Evolutionary conservation across 2,888 invertebrate species (phyloP).

Genomic region (Ramazzottius varieornatus): DNA sequence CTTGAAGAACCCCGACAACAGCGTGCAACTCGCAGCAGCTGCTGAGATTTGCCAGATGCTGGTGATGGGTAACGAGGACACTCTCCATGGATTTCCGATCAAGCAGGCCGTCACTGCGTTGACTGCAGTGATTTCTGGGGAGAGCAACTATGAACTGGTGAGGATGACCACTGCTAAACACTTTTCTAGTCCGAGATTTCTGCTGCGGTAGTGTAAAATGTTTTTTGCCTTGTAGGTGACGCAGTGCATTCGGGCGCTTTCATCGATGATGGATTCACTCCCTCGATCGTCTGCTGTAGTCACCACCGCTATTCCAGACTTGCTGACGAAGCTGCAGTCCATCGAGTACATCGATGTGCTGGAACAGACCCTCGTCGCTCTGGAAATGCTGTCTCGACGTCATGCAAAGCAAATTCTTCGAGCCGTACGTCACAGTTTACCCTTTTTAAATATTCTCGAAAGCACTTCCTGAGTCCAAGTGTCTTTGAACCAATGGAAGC

Average conservation of each 20-base stretch:
- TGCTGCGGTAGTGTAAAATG: no score
- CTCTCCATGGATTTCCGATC: slow-evolving; percentile 86
- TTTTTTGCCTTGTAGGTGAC: slow-evolving; percentile 44
- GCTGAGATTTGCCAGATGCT: slow-evolving; percentile 95
- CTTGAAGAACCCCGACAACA: slow-evolving; percentile 74
- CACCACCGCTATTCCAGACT: slow-evolving; percentile 83
- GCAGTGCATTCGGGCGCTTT: slow-evolving; percentile 85
- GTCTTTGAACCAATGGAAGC: no score
- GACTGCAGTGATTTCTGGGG: slow-evolving; percentile 67
- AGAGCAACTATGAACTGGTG: slow-evolving; percentile 93
- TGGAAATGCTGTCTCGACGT: slow-evolving; percentile 80
- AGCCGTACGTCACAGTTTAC: slow-evolving; percentile 34
- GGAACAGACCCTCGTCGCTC: slow-evolving; percentile 82
- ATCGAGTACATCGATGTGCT: slow-evolving; percentile 99
- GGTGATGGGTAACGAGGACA: slow-evolving; percentile 97
- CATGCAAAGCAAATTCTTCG: slow-evolving; percentile 88
- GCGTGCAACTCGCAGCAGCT: slow-evolving; percentile 77
- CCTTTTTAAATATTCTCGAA: not conserved
- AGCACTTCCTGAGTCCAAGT: not conserved
- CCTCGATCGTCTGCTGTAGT: slow-evolving; percentile 85
- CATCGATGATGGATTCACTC: slow-evolving; percentile 95
- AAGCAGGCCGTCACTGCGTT: slow-evolving; percentile 89
- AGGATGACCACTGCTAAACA: slow-evolving; percentile 15
- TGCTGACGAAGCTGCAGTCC: slow-evolving; percentile 80
- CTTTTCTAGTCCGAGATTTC: no score